Evolutionary conservation across 2,797 vertebrate genomes (phyloP), one percentile per base, ranked within the genome.

Genomic region (Smutsia temminckii): DNA sequence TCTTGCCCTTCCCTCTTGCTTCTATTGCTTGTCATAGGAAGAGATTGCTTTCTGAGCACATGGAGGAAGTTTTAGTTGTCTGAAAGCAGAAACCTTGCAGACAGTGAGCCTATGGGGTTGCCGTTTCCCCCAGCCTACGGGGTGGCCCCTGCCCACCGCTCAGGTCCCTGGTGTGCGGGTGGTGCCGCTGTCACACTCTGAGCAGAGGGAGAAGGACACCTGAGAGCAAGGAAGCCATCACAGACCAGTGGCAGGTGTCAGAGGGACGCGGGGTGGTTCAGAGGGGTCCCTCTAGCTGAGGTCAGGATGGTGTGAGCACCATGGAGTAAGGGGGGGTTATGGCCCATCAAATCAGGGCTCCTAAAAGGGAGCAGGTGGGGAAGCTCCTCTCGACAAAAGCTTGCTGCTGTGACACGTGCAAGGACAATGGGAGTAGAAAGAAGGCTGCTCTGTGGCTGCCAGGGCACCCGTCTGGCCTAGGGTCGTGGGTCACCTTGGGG

Each of bases 401-500:
- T 20, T 14, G 7, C 27, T 17, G 6, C 57, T 9, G 4, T n/a
- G 21, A 0, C 2, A 6, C 4, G 3, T 23, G 37, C 75, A 6
- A 0, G 23, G 9, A 25, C 6, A 1, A 0, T 10, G 9, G 8
- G 16, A 14, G 25, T 3, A 8, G 32, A 74, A 27, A 7, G 29
- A 75, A n/a, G 23, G 25, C 34, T 3, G 0, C 25, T 7, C 13
- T 32, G 18, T 4, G 10, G 10, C 29, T 53, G 1, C 12, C 49
- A 27, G 37, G 12, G 11, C 14, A 20, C 5, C 27, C 0, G 10
- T 32, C 29, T 3, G 20, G 23, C 55, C 25, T 40, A 4, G 13
- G 3, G 0, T 34, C 49, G 10, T 8, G 32, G 1, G 4, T 34
- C 55, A 0, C 9, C 32, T 8, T 59, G 37, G 75, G 42, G 59